Percentiles rank a stretch among this genome's conserved stretches.
These are phyloP conservation scores for Rhegmatorhina hoffmannsi DNA, from an alignment of 2,113 vertebrate genomes.

Conservation along the genomic window DNA sequence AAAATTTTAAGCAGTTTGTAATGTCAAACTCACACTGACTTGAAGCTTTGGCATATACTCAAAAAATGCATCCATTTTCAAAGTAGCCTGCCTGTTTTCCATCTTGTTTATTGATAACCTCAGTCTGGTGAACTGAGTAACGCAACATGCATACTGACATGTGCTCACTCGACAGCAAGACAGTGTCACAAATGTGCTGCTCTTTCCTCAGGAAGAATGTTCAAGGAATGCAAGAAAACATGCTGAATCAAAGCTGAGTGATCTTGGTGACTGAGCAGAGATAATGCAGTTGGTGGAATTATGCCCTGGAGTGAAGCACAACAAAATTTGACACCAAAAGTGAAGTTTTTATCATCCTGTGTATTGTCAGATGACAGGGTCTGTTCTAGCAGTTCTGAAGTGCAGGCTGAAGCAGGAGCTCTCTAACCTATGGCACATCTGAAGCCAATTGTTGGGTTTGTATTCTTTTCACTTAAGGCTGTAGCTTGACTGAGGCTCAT, in stretches of 20 bases:
- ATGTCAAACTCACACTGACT: not conserved
- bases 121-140: not conserved
- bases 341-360: not conserved
- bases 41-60: conserved; percentile 34
- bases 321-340: not conserved
- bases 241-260: conserved; percentile 3
- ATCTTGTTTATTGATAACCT: not conserved
- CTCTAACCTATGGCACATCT: not conserved
- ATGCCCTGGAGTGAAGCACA: not conserved
- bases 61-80: not conserved
- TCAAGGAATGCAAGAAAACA: not conserved
- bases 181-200: not conserved
- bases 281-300: fast-evolving
- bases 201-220: not conserved
- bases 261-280: not conserved
- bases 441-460: not conserved
- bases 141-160: not conserved
- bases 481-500: not conserved
- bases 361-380: not conserved
- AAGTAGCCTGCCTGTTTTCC: not conserved
- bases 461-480: conserved; percentile 30
- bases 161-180: not conserved
- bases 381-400: not conserved
- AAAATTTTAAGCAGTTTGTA: conserved; percentile 4
- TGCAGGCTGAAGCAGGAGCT: not conserved